Base-by-base conservation (phyloP, 2,888 invertebrate species). In the Oscheius sp. region DNA sequence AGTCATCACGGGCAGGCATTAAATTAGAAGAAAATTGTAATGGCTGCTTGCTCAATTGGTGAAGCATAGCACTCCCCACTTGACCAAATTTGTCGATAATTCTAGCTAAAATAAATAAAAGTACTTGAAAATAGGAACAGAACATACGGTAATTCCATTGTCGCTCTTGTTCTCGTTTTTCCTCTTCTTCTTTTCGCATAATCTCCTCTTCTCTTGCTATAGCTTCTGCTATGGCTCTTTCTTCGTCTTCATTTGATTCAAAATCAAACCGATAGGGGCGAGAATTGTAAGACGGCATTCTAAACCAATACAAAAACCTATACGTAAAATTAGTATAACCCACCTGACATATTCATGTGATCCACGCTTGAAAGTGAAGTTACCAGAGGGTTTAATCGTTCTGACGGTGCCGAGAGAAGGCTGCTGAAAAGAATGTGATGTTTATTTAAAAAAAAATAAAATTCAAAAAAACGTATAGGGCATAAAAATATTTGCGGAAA, bases 181-280 rank as follows among this genome's bases (percentile, higher is more conserved):
- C 76, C 43, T 76, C 76, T 45, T 63, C 63, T 35, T 66, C 66
- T 35, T 66, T 66, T 52, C 56, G 46, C 64, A 72, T 69, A 18
- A 69, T 68, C 45, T 76, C 75, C 53, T 78, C 76, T 49, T 78
- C 78, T 72, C 73, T 52, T 0, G 80, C 84, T 59, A 84, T 84
- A 23, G 84, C 82, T 55, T 84, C 81, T 35, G 77, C 79, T 71
- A 84, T 81, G 21, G 82, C 84, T n/a, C 82, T 63, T 41, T 84
- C 84, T 63, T 84, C 84, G 53, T 82, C 82, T 43, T 81, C 82
- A 63, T 84, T 84, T 52, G 76, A 76, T 59, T 84, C 84, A 64
- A 84, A 84, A 27, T 81, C 80, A 13, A 81, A 76, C 5, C 77
- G 71, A 21, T 64, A 66, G 0, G 76, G 76, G 18, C 75, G 69